Percentiles rank a stretch among this genome's conserved stretches.
Evolutionary conservation across 2,113 vertebrate species (phyloP).

Genomic region (Amazona vittata): DNA sequence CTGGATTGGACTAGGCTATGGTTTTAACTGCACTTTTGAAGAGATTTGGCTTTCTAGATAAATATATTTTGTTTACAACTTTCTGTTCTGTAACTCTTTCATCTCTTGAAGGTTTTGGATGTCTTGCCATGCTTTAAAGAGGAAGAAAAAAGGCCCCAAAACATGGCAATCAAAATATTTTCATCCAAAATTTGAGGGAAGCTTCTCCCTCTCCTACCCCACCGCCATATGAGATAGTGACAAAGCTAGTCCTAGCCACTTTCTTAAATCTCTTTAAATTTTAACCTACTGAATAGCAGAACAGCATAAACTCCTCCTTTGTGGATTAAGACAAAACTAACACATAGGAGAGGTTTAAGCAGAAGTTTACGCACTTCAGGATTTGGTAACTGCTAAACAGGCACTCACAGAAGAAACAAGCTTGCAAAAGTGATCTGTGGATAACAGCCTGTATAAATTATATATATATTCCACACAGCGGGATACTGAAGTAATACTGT

Average conservation of each 20-base stretch:
- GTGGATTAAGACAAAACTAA: background rate
- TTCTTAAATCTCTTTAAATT: background rate
- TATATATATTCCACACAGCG: background rate
- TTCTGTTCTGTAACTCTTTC: background rate
- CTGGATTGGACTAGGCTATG: rapidly evolving
- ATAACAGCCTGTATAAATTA: background rate
- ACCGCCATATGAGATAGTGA: background rate
- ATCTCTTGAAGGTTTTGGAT: background rate
- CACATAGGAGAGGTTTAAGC: background rate
- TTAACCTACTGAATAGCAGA: background rate
- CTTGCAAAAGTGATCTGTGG: background rate
- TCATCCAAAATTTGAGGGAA: background rate
- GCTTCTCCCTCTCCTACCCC: background rate
- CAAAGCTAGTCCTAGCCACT: background rate
- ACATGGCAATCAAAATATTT: background rate
- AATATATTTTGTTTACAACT: background rate
- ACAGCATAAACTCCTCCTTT: background rate
- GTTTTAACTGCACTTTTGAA: background rate
- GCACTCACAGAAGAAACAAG: background rate
- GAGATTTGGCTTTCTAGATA: background rate
- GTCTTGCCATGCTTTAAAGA: background rate
- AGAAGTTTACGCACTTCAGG: background rate
- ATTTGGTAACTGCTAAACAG: background rate
- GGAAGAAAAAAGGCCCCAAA: background rate
- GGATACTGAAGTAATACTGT: no score